Evolutionary conservation across 2,113 vertebrate genomes (phyloP), one percentile per base, ranked within the genome.

Genomic region (Protobothrops flavoviridis): DNA sequence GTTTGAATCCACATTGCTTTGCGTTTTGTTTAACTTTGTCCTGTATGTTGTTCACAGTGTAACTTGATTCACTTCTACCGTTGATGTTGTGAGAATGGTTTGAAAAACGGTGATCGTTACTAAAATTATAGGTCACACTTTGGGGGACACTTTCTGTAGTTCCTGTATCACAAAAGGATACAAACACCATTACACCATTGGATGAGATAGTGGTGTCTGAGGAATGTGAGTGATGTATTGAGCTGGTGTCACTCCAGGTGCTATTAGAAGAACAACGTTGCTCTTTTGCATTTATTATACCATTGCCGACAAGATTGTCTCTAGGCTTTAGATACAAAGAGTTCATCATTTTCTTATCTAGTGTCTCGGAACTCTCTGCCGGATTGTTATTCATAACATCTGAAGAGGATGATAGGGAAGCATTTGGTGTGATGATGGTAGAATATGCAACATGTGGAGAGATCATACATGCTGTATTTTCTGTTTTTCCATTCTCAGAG

Each of bases 401-500:
- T 0, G 98, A 97, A 26, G 98, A 99, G 88, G 97, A 97, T 0
- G 98, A 98, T 17, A 99, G 91, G 0, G 98, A 99, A 93, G 99
- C 99, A 9, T 99, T 99, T 88, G 99, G 99, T 95, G 99, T 99
- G 96, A 98, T 53, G 33, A 98, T 99, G 0, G 98, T 99, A 85
- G 99, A 98, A 94, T 99, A 99, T 29, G 98, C 96, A 0, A 98
- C 98, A 39, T 99, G 98, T 85, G 99, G 99, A 21, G 98, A 99
- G 26, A 99, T 98, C 69, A 98, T 96, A 88, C 98, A 98, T 0
- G 98, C 98, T 3, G 98, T 98, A 90, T 97, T 97, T 8, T 95
- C 24, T 0, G 95, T 33, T 0, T 97, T 97, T 5, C 98, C 98
- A 0, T 93, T 96, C 29, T 98, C 98, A 0, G 94, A 97, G 90